Base-by-base conservation (phyloP, 2,113 vertebrate genomes). In the Vireo altiloquus region DNA sequence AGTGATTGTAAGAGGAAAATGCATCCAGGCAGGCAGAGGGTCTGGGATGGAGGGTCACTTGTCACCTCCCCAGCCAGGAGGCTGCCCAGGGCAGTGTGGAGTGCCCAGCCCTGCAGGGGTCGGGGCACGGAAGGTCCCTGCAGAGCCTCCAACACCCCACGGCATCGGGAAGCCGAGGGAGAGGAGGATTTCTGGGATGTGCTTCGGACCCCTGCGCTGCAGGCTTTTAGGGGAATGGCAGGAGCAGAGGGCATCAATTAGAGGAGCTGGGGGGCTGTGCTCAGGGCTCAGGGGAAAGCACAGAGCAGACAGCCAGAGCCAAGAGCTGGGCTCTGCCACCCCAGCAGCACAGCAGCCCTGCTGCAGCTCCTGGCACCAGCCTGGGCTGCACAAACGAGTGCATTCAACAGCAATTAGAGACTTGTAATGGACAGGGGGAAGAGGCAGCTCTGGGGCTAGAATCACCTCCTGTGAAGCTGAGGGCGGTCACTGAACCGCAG, bases 151-250 rank as follows among this genome's bases (percentile, higher is more conserved):
- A 50, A 10, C 68, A 20, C 1, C 44, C 49, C 31, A 5, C 3
- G 11, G 75, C 65, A 50, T 1, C 6, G 8, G 52, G 16, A 50
- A 22, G 56, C 25, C 35, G 17, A 49, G 31, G n/a, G 50, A 74
- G 20, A 13, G 30, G 30, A 42, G 31, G 14, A 11, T 23, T 57
- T 21, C 56, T 66, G 50, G 77, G 72, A 23, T 9, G 50, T 14
- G 9, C 10, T 18, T 4, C 0, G 0, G 5, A 7, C 15, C 15
- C 30, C 20, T 10, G 19, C 52, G 33, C 89, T 8, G 42, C 65
- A 56, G 60, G 60, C 28, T 71, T 27, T 11, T 14, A 27, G 50
- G 60, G 57, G n/a, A 37, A 16, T 15, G n/a, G 3, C 31, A 27
- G 40, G 30, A 6, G 7, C 4, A 61, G 27, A 69, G 35, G 56